phyloP scores from a whole-genome alignment of 2,113 vertebrate genomes.

The Crotalus helleri region DNA sequence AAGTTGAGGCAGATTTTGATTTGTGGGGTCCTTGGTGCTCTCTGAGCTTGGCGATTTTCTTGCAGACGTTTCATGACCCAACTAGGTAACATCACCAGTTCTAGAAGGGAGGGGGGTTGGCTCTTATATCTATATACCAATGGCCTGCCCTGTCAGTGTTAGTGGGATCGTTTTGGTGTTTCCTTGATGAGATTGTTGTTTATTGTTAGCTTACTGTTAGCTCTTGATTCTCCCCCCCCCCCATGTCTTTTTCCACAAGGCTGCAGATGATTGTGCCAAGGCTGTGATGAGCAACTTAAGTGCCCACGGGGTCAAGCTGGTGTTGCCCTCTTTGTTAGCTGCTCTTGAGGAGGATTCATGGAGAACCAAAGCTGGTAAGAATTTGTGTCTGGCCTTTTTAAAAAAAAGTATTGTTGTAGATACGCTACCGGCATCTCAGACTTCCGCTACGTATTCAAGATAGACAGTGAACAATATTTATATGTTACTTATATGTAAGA shows the following conservation, averaged over 20 bases:
- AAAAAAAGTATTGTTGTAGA: background rate
- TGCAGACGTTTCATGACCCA: too few relatives aligned
- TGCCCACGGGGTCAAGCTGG: slow-evolving; percentile 96
- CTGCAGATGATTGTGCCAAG: slow-evolving; percentile 98
- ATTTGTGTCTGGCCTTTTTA: background rate
- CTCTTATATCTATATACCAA: too few relatives aligned
- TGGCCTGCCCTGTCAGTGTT: too few relatives aligned
- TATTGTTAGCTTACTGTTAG: background rate
- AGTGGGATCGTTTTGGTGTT: background rate
- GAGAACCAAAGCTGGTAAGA: slow-evolving; percentile 95
- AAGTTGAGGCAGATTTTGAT: background rate
- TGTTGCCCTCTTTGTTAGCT: slow-evolving; percentile 90
- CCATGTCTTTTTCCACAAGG: slow-evolving; percentile 70
- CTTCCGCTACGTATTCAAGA: too few relatives aligned
- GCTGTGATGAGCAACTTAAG: slow-evolving; percentile 98
- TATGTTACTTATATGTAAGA: too few relatives aligned
- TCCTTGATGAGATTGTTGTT: background rate
- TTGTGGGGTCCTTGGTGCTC: too few relatives aligned
- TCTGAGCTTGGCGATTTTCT: too few relatives aligned
- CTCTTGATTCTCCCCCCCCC: background rate
- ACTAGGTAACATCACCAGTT: too few relatives aligned
- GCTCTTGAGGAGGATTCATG: slow-evolving; percentile 97
- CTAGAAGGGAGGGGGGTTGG: too few relatives aligned
- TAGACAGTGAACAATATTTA: too few relatives aligned
- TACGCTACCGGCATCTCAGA: background rate